These are phyloP conservation scores for Magallana gigas DNA, from an alignment of 1,140 invertebrate genomes.

Conservation along the genomic window DNA sequence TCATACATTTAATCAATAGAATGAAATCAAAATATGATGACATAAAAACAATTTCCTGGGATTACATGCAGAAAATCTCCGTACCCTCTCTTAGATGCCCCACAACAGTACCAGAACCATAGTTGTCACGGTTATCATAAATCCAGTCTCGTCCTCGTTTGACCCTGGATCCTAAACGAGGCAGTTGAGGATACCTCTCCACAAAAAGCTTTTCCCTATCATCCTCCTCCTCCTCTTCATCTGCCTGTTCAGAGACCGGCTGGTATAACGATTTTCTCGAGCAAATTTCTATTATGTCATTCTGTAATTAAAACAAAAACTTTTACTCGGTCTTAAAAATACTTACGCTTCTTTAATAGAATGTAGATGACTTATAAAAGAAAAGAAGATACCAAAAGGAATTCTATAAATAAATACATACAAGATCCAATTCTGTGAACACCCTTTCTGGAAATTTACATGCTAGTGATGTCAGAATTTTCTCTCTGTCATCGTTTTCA, in stretches of 20 bases:
- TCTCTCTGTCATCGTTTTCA: neutral
- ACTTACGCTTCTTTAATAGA: too few relatives aligned
- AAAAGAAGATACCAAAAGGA: too few relatives aligned
- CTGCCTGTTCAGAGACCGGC: neutral
- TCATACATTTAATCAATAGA: too few relatives aligned
- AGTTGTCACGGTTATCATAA: constrained; percentile 48
- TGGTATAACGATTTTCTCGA: neutral
- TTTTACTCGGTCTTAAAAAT: too few relatives aligned
- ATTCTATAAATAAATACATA: neutral
- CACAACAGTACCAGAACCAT: constrained; percentile 47
- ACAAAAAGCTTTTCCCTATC: neutral
- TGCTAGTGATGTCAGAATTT: neutral
- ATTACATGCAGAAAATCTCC: too few relatives aligned
- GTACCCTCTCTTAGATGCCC: constrained; percentile 36
- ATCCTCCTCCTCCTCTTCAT: neutral
- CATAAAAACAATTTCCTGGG: too few relatives aligned
- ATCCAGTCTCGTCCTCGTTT: constrained; percentile 48
- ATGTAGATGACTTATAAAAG: too few relatives aligned
- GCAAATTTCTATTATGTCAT: neutral
- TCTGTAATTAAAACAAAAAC: neutral
- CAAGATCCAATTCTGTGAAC: neutral
- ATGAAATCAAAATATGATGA: too few relatives aligned
- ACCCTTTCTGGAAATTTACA: neutral
- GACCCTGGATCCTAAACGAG: constrained; percentile 12
- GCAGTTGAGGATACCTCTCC: neutral